Evolutionary conservation across 1,140 invertebrate genomes (phyloP), one percentile per base, ranked within the genome.

Genomic region (Drosophila yakuba): DNA sequence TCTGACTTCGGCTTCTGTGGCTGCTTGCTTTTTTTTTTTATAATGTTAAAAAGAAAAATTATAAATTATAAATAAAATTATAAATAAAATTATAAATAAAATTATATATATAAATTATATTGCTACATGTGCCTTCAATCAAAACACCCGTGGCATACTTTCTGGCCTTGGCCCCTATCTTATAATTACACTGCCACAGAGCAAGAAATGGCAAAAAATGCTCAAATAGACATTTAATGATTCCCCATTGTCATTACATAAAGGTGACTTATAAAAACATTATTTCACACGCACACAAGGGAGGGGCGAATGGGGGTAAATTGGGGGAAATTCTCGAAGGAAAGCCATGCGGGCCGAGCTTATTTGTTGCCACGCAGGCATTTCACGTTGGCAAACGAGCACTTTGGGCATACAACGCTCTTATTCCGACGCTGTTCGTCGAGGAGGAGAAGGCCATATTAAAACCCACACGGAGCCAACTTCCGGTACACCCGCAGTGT

Each of bases 251-350:
- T 89, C 83, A 89, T 89, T 80, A 83, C 73, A 89, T 88, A 88
- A 88, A 88, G 83, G 84, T 88, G 83, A 71, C 83, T 88, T 88
- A 88, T 89, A 88, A 88, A 88, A 88, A 80, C 83, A 83, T 89
- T 88, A 89, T 88, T 88, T 88, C 79, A 86, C 79, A 83, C 63
- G 44, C 73, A 76, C 54, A 60, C 38, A 50, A 32, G 45, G 48
- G 15, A 39, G 32, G 15, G n/a, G 38, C 12, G 17, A 56, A 47
- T 14, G 36, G 50, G 47, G 25, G 47, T 4, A 50, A 50, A 50
- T 32, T 28, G 45, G 25, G 44, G 17, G 14, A 28, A 48, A 23
- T 11, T 44, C 10, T 45, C 11, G 36, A 15, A 28, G 32, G 28
- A 73, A 45, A 44, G 43, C 45, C 67, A 85, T 85, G 82, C 74